Evolutionary conservation across 2,797 vertebrate genomes (phyloP), one percentile per base, ranked within the genome.

Genomic region (Zonotrichia albicollis): DNA sequence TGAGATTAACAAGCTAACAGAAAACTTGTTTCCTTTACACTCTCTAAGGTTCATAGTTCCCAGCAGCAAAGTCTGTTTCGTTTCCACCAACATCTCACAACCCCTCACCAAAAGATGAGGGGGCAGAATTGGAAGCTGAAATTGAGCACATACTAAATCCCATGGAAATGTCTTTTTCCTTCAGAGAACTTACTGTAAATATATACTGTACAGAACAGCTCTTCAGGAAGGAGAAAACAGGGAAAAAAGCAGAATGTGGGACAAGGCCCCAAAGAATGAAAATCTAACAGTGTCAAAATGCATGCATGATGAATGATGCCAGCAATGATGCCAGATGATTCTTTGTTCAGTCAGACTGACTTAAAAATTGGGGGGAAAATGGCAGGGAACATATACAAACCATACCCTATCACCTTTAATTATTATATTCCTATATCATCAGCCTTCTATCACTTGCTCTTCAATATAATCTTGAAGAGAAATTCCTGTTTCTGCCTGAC

Each of bases 31-130:
- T 87, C 84, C 64, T 84, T 81, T 67, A 32, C 22, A 79, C 29
- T n/a, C 17, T 23, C 64, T 11, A 48, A 79, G 19, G 32, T 53
- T 83, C 62, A 60, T 51, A 75, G 66, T 9, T 86, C 58, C 53
- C 48, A 75, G 62, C 10, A 75, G 73, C 26, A 86, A 88, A 72
- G 78, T 19, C 83, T 40, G 29, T 57, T 88, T 90, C 70, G 88
- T 64, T 38, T 45, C 40, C 12, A 67, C 18, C 30, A 88, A 18
- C 7, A 72, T 36, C 34, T 74, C 1, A 0, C 32, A 80, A 62
- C 3, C 9, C 30, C 6, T 26, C 34, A 15, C 4, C 25, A 22
- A 43, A 48, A 75, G 50, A 64, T 23, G 48, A 76, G 38, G 48
- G 8, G 32, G 51, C 25, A 82, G 57, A 76, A 84, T 12, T 21